Conservation (phyloP, 2,888 invertebrate genomes). For the Adelphocoris suturalis region DNA sequence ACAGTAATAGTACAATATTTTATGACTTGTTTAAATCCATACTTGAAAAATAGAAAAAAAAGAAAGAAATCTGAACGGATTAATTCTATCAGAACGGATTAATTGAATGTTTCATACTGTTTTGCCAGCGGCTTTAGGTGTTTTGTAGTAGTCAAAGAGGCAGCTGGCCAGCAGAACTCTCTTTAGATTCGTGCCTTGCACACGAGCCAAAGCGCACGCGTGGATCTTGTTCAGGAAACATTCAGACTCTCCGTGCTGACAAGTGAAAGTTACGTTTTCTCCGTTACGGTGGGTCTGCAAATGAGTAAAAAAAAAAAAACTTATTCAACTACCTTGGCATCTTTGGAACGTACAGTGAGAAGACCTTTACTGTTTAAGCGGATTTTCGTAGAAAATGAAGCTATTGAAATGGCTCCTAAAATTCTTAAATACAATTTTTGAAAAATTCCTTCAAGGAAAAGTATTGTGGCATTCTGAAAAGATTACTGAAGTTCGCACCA, state of each 20-base stretch:
- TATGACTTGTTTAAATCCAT: too few relatives aligned
- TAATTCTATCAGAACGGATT: too few relatives aligned
- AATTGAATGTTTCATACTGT: slow-evolving; percentile 5
- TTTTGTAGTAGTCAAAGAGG: slow-evolving; percentile 53
- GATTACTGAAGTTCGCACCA: too few relatives aligned
- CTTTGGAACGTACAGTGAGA: not conserved
- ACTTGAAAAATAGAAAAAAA: too few relatives aligned
- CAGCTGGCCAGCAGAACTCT: slow-evolving; percentile 49
- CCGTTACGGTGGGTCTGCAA: slow-evolving; percentile 40
- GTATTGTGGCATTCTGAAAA: too few relatives aligned
- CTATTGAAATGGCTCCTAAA: too few relatives aligned
- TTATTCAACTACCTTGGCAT: not conserved
- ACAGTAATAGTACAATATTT: too few relatives aligned
- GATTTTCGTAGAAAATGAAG: too few relatives aligned
- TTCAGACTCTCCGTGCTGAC: slow-evolving; percentile 59
- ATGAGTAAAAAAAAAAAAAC: not conserved
- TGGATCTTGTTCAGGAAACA: slow-evolving; percentile 59
- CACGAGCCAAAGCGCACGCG: slow-evolving; percentile 53
- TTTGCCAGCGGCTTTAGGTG: slow-evolving; percentile 8
- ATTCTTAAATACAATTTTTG: too few relatives aligned
- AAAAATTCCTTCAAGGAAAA: too few relatives aligned
- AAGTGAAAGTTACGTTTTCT: slow-evolving; percentile 11
- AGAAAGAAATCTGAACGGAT: too few relatives aligned
- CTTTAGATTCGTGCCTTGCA: not conserved
- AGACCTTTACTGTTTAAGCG: not conserved